Evolutionary conservation across 2,888 invertebrate species (phyloP), one percentile per base, ranked within the genome.

Genomic region (Eupithecia pulchellata): DNA sequence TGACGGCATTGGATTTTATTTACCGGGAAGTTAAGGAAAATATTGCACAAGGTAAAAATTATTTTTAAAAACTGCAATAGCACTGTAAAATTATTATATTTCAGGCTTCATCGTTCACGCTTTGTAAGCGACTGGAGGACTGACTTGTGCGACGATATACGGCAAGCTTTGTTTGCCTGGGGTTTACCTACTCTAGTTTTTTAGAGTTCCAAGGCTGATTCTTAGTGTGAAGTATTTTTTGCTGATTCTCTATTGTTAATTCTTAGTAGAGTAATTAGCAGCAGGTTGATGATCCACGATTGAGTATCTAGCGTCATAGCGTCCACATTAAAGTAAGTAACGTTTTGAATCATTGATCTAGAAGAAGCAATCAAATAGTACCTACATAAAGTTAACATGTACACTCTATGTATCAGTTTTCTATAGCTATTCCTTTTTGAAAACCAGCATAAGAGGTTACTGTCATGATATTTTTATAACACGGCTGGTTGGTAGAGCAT

Each of bases 111-210:
- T 82, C 80, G 77, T 78, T 78, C 86, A 84, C 84, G 84, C 76
- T 63, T 74, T 82, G 84, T 80, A 79, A 77, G 78, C 81, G 83
- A 85, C 85, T 85, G 84, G 74, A 79, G 79, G 81, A 81, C 86
- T 84, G 81, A 80, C 81, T 75, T 77, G 78, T 77, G 78, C 74
- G 78, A 76, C 70, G 60, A 64, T 58, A 66, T 75, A 77, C 80
- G 81, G 81, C 82, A 84, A 86, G 88, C 89, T 88, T 87, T 91
- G 90, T 90, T 91, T 89, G 88, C 75, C 75, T 72, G 83, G 81
- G 86, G 83, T 84, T 87, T 89, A 89, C 84, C 84, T 88, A 87
- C 88, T 86, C 86, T 78, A 86, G 82, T 88, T 89, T 91, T 91
- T 91, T 89, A 88, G 86, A 86, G 84, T 80, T 86, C 81, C 88